Conservation (phyloP, 2,797 vertebrate species). For the Perodicticus potto region DNA sequence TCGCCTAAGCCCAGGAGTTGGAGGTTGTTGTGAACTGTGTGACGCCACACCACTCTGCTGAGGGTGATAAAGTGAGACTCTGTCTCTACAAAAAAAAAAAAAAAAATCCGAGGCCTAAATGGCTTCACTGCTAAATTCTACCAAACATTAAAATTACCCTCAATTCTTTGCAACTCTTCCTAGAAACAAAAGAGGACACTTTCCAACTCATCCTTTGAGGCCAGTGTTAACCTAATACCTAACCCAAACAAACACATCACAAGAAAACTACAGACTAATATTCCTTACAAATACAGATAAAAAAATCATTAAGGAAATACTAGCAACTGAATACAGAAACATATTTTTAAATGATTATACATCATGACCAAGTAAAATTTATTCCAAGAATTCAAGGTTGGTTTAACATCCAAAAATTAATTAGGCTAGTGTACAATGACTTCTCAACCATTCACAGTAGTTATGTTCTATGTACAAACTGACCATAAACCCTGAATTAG, state of each 20-base stretch:
- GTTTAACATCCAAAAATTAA: background rate
- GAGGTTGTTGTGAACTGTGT: no score
- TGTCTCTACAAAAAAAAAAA: no score
- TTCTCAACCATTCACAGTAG: background rate
- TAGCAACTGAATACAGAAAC: background rate
- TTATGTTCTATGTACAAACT: background rate
- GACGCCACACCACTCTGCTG: no score
- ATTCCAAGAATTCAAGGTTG: background rate
- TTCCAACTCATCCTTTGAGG: background rate
- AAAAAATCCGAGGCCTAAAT: background rate
- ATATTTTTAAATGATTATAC: background rate
- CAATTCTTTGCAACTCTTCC: background rate
- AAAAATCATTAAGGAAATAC: background rate
- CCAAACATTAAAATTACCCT: background rate
- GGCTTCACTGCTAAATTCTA: background rate
- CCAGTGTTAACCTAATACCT: background rate
- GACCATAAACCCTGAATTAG: background rate
- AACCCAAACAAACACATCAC: background rate
- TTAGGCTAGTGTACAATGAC: background rate
- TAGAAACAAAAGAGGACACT: background rate
- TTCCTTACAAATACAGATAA: background rate
- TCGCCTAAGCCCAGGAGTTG: no score
- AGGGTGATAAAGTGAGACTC: no score
- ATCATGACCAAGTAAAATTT: background rate
- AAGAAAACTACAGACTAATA: background rate